A percentile compares a stretch with the other conserved stretches of the same genome.
phyloP scores from a whole-genome alignment of 1,140 invertebrate species.

The Schlechtendalia chinensis region DNA sequence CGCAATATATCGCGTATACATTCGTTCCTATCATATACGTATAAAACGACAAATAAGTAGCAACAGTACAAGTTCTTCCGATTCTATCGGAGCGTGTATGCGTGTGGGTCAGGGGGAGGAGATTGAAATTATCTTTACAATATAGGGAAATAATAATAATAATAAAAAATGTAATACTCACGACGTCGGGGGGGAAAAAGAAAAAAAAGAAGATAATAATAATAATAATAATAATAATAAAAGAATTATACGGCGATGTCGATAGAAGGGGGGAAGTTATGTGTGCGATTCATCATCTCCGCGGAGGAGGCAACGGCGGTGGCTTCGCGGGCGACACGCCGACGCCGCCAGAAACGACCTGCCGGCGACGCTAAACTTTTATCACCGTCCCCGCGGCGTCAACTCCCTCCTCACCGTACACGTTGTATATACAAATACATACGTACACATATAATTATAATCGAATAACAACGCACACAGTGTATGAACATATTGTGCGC shows the following conservation, averaged over 20 bases:
- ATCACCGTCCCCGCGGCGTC: slow-evolving; percentile 11
- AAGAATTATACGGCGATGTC: slow-evolving; percentile 1
- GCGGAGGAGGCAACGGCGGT: background rate
- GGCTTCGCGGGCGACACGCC: slow-evolving; percentile 3
- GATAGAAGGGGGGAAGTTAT: slow-evolving; percentile 38
- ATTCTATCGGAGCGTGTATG: too few species aligned
- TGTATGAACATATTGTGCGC: slow-evolving; percentile 28
- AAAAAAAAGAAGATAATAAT: background rate
- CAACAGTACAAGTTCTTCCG: too few species aligned
- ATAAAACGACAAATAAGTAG: too few species aligned
- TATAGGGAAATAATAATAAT: slow-evolving; percentile 17
- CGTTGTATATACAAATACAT: too few species aligned
- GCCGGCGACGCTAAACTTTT: slow-evolving; percentile 41
- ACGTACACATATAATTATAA: slow-evolving; percentile 13
- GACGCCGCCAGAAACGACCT: slow-evolving; percentile 41
- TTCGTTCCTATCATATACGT: too few species aligned
- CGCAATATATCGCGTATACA: too few species aligned
- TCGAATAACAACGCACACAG: slow-evolving; percentile 25
- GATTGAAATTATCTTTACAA: too few species aligned
- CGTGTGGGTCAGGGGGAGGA: too few species aligned
- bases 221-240: background rate
- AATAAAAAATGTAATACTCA: background rate
- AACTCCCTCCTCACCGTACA: background rate
- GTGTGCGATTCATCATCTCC: slow-evolving; percentile 31
- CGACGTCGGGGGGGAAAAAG: background rate